Base-by-base conservation (phyloP, 1,140 invertebrate species). In the Yoshiicerus persimilis region DNA sequence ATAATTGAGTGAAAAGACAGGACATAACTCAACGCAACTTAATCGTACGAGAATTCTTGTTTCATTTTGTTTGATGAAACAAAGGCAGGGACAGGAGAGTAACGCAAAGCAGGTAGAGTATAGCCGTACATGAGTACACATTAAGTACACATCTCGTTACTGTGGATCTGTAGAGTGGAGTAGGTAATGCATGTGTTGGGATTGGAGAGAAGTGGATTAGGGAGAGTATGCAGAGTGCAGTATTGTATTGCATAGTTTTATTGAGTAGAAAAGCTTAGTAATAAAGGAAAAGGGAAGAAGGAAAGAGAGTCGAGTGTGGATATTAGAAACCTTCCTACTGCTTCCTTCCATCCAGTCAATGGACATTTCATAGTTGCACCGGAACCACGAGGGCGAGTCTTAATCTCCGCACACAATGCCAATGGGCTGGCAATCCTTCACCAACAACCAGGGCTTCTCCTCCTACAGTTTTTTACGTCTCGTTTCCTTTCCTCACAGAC, bases 371-470 rank as follows among this genome's bases (percentile, higher is more conserved):
- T 87, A 86, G 75, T 70, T 70, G 70, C 77, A 56, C 88, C 88
- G 86, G 88, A 87, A 87, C 85, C 66, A 70, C 36, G 86, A 89
- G 88, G 88, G 87, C 89, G 64, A 87, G 84, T 87, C 86, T 70
- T 89, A 86, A 86, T 84, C 87, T 89, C 89, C 20, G 32, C 87
- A 86, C 84, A 87, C 86, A 90, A 90, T 89, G 75, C 83, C 77
- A 90, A 90, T 90, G 89, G 89, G 89, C 89, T 89, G 87, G 87
- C 83, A 89, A 75, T 89, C 86, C 84, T 88, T 84, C 47, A 84
- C 80, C 75, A 80, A 80, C 75, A 80, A 80, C 75, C 25, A 85
- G 80, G 87, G 87, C 85, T 86, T 86, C 64, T 86, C 85, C 85
- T 70, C 85, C 56, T 86, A 64, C 80, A 88, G 87, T 62, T 75